Percentiles rank a stretch among this genome's conserved stretches.
These are phyloP conservation scores for Numida meleagris DNA, from an alignment of 2,113 vertebrate genomes.

Conservation along the genomic window DNA sequence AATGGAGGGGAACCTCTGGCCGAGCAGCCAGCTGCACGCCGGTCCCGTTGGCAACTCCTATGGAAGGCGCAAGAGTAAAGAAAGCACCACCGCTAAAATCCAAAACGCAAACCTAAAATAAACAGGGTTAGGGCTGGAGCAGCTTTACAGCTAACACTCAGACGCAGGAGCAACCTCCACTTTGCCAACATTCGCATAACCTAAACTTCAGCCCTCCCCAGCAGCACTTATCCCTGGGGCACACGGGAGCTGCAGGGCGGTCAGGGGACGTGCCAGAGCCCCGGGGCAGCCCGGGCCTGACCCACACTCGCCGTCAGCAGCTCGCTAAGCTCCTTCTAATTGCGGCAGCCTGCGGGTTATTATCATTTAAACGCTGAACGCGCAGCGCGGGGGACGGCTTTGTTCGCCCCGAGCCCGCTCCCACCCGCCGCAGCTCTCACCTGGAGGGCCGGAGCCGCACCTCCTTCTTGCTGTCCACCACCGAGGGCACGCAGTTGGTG, in stretches of 20 bases:
- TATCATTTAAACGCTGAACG: fast-evolving
- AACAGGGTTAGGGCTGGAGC: not conserved
- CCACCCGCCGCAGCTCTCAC: constrained; percentile 69
- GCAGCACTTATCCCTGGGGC: fast-evolving
- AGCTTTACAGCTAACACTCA: not conserved
- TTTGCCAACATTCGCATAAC: fast-evolving
- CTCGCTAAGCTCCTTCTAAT: not conserved
- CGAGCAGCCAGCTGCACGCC: fast-evolving
- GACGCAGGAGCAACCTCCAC: not conserved
- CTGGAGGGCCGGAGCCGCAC: constrained; percentile 79
- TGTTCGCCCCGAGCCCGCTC: not conserved
- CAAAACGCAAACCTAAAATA: not conserved
- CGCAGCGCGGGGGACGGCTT: not conserved
- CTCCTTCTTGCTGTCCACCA: constrained; percentile 85
- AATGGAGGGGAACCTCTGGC: not conserved
- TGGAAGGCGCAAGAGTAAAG: not conserved
- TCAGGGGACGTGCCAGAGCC: fast-evolving
- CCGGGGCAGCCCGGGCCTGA: not conserved
- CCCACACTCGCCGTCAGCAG: fast-evolving
- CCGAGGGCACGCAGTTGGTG: constrained; percentile 92
- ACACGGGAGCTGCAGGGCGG: fast-evolving
- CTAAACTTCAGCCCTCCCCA: not conserved
- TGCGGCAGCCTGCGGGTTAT: not conserved
- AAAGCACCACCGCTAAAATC: not conserved
- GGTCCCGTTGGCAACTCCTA: not conserved